Evolutionary conservation across 2,113 vertebrate species (phyloP).

Genomic region (Gavialis gangeticus): DNA sequence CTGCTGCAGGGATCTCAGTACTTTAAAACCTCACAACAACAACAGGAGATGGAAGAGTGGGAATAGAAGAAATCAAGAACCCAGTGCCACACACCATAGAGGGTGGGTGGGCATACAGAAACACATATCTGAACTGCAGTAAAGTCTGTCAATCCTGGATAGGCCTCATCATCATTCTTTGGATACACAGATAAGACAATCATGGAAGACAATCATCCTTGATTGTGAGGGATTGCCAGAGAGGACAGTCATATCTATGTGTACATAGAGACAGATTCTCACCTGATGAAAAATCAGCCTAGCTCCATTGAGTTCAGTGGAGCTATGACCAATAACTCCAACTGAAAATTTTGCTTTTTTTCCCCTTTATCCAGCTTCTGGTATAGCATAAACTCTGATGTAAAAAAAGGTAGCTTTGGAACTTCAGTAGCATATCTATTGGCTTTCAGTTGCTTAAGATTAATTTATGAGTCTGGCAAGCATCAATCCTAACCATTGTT

Average conservation of each 20-base stretch:
- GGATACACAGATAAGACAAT: too few species aligned
- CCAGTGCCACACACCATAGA: too few species aligned
- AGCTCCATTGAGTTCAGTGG: not conserved
- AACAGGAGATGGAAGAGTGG: too few species aligned
- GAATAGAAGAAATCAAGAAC: too few species aligned
- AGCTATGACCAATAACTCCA: constrained; percentile 26
- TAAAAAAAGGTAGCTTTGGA: not conserved
- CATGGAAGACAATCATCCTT: too few species aligned
- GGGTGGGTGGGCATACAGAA: too few species aligned
- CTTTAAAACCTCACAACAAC: too few species aligned
- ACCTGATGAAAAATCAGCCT: not conserved
- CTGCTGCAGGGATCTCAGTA: too few species aligned
- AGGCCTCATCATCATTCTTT: too few species aligned
- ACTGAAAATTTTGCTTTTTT: not conserved
- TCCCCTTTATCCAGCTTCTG: not conserved
- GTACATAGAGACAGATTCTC: constrained; percentile 19
- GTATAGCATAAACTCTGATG: constrained; percentile 21
- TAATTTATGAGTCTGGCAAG: not conserved
- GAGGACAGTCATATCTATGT: not conserved
- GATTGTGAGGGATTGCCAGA: too few species aligned
- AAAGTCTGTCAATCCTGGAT: too few species aligned
- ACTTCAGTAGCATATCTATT: not conserved
- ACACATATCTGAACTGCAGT: too few species aligned
- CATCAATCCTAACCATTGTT: not conserved
- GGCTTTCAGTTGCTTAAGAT: constrained; percentile 24